A percentile compares a stretch with the other conserved stretches of the same genome.
Evolutionary conservation across 2,888 invertebrate species (phyloP).

Genomic region (Lithophane socia): DNA sequence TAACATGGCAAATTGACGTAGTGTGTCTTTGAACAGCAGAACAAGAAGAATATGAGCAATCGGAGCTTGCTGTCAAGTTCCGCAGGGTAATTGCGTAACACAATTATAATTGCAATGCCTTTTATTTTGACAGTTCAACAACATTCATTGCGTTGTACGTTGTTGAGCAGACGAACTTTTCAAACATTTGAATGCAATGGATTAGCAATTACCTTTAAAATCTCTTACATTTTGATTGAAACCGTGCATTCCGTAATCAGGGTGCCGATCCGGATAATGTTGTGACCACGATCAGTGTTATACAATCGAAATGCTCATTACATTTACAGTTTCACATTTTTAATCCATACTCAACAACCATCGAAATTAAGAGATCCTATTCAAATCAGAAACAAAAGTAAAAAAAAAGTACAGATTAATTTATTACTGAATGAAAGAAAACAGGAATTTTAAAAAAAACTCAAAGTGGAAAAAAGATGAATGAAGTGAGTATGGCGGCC

Average conservation of each 20-base stretch:
- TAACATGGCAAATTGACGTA: too few relatives aligned
- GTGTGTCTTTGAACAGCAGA: too few relatives aligned
- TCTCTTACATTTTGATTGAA: too few relatives aligned
- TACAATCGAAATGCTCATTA: not conserved
- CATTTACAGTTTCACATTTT: too few relatives aligned
- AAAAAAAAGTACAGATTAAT: not conserved
- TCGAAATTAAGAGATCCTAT: not conserved
- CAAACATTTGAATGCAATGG: too few relatives aligned
- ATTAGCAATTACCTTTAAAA: too few relatives aligned
- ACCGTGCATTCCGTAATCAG: too few relatives aligned
- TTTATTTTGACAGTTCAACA: too few relatives aligned
- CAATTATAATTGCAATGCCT: too few relatives aligned
- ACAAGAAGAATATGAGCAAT: not conserved
- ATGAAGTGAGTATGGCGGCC: slow-evolving; percentile 15
- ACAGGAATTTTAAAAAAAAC: slow-evolving; percentile 4
- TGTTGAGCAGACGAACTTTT: too few relatives aligned
- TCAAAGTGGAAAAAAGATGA: slow-evolving; percentile 27
- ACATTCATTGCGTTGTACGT: too few relatives aligned
- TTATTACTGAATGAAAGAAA: slow-evolving; percentile 1
- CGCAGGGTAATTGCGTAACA: too few relatives aligned
- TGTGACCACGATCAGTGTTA: not conserved
- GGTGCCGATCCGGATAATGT: not conserved
- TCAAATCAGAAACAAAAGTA: not conserved
- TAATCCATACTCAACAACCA: not conserved
- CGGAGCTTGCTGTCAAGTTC: not conserved